phyloP scores from a whole-genome alignment of 1,140 invertebrate genomes.

The Anastrepha ludens region DNA sequence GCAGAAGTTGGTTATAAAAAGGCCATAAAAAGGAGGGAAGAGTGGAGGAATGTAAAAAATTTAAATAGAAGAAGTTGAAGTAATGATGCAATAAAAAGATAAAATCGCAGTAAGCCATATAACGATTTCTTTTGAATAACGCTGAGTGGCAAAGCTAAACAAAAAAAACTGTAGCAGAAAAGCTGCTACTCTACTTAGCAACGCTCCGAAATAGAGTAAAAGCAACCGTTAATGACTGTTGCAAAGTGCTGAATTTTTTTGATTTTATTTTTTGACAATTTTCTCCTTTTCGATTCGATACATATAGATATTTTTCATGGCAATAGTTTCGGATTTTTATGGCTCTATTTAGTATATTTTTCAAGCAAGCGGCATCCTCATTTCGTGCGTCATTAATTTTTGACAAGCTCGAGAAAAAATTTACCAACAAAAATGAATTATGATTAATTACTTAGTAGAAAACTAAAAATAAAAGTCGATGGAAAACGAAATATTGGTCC shows the following conservation, averaged over 20 bases:
- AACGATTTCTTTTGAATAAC: background rate
- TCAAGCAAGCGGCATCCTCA: background rate
- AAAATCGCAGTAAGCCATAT: background rate
- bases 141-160: background rate
- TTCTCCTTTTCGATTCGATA: background rate
- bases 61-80: slow-evolving; percentile 1
- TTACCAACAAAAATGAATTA: background rate
- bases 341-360: background rate
- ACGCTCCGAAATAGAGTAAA: background rate
- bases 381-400: slow-evolving; percentile 8
- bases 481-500: background rate
- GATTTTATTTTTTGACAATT: background rate
- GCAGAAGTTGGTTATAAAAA: background rate
- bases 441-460: background rate
- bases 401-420: background rate
- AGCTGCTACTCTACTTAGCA: background rate
- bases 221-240: background rate
- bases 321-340: background rate
- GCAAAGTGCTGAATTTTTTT: background rate
- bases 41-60: background rate
- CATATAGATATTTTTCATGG: too few relatives aligned
- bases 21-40: background rate
- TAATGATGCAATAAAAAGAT: background rate
- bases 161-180: background rate
- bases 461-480: background rate